Evolutionary conservation across 2,113 vertebrate species (phyloP), one percentile per base, ranked within the genome.

Genomic region (Nicator chloris): DNA sequence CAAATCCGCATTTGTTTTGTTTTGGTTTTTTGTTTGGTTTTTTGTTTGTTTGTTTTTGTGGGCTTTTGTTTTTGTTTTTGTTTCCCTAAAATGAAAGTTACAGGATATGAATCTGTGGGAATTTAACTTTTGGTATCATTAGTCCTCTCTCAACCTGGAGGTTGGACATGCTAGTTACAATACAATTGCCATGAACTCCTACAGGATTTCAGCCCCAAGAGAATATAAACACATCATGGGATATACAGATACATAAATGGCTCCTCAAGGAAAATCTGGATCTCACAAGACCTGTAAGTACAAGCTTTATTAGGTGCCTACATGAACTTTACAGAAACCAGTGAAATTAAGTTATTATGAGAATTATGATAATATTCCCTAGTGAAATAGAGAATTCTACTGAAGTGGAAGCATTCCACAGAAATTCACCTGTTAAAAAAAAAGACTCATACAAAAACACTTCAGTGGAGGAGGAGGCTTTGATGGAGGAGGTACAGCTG

Each of bases 81-180:
- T n/a, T 37, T 37, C 2, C 5, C 50, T 37, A 14, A 23, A 21
- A 73, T 23, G 18, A 15, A 86, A 78, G 2, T 72, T 57, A 33
- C 0, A 7, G 15, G 15, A 7, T 45, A 42, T 12, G 20, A 42
- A 54, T 30, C 3, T 35, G 12, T 35, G 24, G 23, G 35, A 86
- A 77, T 15, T 60, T 14, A 31, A 33, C 2, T 54, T 80, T 77
- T 4, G 0, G 8, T 77, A 66, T 66, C 0, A 0, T 63, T n/a
- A 79, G 3, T 27, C 3, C 11, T 30, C 16, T 68, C 51, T 87
- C 63, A 73, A 3, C 10, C 20, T 53, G 20, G 12, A 76, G 21
- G 42, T 17, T 31, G 16, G 26, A 51, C 51, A 47, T 5, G 6
- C 8, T 15, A 27, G 39, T 59, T 44, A 28, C 5, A 65, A 17